These are phyloP conservation scores for Percopsis omiscomaycus DNA, from an alignment of 2,797 vertebrate genomes.

Conservation along the genomic window DNA sequence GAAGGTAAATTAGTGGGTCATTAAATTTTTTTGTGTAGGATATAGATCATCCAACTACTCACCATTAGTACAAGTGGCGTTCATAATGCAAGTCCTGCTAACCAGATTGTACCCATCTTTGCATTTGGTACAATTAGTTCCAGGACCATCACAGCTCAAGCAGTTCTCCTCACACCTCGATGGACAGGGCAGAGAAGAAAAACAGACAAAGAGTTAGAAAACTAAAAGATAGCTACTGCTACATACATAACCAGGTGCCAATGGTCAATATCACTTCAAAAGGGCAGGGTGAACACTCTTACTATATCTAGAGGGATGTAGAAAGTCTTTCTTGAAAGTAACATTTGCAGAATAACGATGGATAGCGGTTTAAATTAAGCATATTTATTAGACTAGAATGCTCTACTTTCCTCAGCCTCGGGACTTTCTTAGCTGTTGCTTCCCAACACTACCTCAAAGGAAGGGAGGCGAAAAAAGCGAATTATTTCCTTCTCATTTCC, in stretches of 20 bases:
- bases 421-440: neutral
- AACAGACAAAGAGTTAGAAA: neutral
- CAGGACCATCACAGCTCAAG: conserved; percentile 79
- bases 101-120: conserved; percentile 83
- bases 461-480: conserved; percentile 11
- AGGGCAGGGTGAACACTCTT: no score
- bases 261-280: no score
- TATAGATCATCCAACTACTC: conserved; percentile 41
- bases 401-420: neutral
- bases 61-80: conserved; percentile 87
- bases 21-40: no score
- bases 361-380: no score
- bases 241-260: no score
- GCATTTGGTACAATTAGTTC: conserved; percentile 81
- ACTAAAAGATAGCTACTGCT: no score
- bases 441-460: neutral
- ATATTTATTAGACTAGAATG: neutral
- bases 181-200: neutral
- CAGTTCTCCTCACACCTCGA: conserved; percentile 88
- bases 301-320: no score
- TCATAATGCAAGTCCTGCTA: conserved; percentile 81
- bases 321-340: no score
- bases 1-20: no score
- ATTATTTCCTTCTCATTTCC: conserved; percentile 35
- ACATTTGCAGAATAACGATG: no score